Evolutionary conservation across 2,888 invertebrate genomes (phyloP), one percentile per base, ranked within the genome.

Genomic region (Drosophila siamana): DNA sequence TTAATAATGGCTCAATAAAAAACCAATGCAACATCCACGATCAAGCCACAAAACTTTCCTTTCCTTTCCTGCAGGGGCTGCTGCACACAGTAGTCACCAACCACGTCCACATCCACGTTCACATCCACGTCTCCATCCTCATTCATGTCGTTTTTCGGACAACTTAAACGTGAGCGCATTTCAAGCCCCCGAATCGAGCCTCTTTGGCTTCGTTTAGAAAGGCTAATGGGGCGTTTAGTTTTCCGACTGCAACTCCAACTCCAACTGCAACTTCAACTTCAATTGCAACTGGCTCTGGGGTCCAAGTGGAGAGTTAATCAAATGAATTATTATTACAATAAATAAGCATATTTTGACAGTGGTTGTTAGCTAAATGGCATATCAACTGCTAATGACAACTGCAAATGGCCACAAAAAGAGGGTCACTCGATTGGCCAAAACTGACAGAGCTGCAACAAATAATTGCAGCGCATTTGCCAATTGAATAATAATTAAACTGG

Each of bases 1-100:
- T 86, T 87, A 86, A 86, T 86, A 86, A 86, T 89, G 86, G 89
- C 85, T 85, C 89, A 89, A 86, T 86, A 86, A 86, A 86, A 88
- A 74, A 84, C 80, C 52, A 62, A 62, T 69, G 48, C 78, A 59
- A 64, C 61, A 70, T 52, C 51, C 60, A 75, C 67, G 60, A 75
- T 40, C 60, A 47, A n/a, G 26, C 48, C 50, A 59, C 30, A 55
- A 68, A 66, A 85, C 82, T 82, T 81, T 81, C 84, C 75, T 65
- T 81, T 86, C 70, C 74, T 61, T 80, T 70, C 63, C 80, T 86
- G 64, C 85, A 55, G 77, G 51, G 61, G 56, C 55, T 50, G 30
- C 13, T 50, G 30, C 16, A 52, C 78, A 80, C 78, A 81, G 78
- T 81, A 78, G 78, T 78, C 78, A 19, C 13, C 40, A 59, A 41